A percentile compares a stretch with the other conserved stretches of the same genome.
These are phyloP conservation scores for Arge pagana DNA, from an alignment of 2,888 invertebrate genomes.

Conservation along the genomic window DNA sequence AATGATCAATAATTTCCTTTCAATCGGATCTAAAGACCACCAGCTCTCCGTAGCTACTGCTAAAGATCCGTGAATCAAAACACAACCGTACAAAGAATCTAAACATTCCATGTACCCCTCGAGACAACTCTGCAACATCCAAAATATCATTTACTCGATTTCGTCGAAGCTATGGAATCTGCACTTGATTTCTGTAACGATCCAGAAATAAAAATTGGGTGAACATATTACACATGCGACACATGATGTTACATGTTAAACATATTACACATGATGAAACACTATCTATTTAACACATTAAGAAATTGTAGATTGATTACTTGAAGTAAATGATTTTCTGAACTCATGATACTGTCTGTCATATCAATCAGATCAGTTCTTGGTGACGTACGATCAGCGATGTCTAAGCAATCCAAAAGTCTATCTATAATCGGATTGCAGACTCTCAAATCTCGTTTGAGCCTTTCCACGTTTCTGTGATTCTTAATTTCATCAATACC, in stretches of 20 bases:
- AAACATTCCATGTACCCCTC: slow-evolving; percentile 82
- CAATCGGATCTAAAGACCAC: slow-evolving; percentile 79
- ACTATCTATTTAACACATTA: not conserved
- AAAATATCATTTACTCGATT: not conserved
- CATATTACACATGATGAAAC: not conserved
- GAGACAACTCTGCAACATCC: slow-evolving; percentile 68
- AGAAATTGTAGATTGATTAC: slow-evolving; percentile 56
- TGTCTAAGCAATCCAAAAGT: slow-evolving; percentile 75
- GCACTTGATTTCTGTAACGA: slow-evolving; percentile 1
- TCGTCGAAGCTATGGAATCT: slow-evolving; percentile 1
- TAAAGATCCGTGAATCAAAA: slow-evolving; percentile 79
- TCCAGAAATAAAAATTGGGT: not conserved
- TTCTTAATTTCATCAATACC: slow-evolving; percentile 81
- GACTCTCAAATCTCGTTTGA: slow-evolving; percentile 81
- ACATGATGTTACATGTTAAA: not conserved
- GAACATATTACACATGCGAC: not conserved
- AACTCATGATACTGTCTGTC: slow-evolving; percentile 73
- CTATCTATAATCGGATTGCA: slow-evolving; percentile 81
- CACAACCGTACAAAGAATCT: slow-evolving; percentile 83
- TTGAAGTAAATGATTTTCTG: slow-evolving; percentile 76
- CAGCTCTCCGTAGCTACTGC: slow-evolving; percentile 87
- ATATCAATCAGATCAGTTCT: slow-evolving; percentile 70
- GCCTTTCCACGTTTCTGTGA: slow-evolving; percentile 78
- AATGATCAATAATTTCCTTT: slow-evolving; percentile 76
- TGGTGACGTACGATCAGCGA: slow-evolving; percentile 64